These are phyloP conservation scores for Dicrostonyx torquatus DNA, from an alignment of 2,797 vertebrate species.

Conservation along the genomic window DNA sequence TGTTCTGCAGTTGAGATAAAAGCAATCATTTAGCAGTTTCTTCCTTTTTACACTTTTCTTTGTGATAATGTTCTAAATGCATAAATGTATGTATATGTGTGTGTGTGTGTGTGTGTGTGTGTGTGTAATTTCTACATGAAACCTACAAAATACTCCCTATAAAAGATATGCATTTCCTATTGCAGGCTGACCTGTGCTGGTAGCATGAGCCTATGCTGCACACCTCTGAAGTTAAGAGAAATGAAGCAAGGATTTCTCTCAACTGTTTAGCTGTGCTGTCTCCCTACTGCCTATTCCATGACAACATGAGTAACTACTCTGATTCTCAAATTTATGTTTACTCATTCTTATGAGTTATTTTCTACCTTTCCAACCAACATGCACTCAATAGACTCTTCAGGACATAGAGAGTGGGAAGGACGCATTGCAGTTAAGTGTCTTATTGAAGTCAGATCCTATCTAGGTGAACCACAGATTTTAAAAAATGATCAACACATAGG, in stretches of 20 bases:
- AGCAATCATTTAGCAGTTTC: neutral
- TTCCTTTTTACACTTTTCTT: neutral
- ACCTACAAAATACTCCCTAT: neutral
- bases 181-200: neutral
- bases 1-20: constrained; percentile 20
- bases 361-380: neutral
- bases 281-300: neutral
- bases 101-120: too few species aligned
- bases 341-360: neutral
- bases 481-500: neutral
- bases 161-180: neutral
- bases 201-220: neutral
- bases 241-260: neutral
- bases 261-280: neutral
- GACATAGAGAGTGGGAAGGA: neutral
- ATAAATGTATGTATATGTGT: too few species aligned
- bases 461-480: neutral
- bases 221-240: neutral
- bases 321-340: neutral
- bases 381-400: neutral
- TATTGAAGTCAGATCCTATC: neutral
- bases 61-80: neutral
- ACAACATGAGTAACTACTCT: neutral
- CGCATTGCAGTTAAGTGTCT: neutral
- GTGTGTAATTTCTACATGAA: neutral